Evolutionary conservation across 2,113 vertebrate species (phyloP).

Genomic region (Rostratula benghalensis): DNA sequence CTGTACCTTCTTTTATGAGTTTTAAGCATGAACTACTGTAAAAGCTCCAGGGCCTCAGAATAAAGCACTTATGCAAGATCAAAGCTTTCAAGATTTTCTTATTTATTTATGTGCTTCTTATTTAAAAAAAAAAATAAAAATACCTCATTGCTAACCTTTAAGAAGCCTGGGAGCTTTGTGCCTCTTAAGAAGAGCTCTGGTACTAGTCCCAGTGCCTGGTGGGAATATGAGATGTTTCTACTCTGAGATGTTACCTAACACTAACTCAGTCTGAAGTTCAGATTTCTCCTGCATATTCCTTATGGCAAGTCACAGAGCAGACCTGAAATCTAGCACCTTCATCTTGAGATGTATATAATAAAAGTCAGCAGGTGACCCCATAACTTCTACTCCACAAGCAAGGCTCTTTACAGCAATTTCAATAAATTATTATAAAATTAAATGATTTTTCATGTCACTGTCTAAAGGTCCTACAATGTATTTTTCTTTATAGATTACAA

Average conservation of each 20-base stretch:
- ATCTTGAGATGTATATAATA: background rate
- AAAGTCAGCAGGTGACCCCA: background rate
- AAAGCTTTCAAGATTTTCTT: background rate
- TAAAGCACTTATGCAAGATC: background rate
- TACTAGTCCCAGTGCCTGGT: background rate
- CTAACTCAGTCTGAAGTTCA: background rate
- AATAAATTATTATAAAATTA: background rate
- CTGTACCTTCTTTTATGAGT: background rate
- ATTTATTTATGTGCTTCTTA: background rate
- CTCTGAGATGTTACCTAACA: background rate
- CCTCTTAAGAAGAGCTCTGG: background rate
- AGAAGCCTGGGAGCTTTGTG: background rate
- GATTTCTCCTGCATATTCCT: background rate
- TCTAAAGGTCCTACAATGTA: background rate
- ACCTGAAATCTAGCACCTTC: background rate
- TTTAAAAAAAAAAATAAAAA: background rate
- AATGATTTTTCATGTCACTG: background rate
- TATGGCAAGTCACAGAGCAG: background rate
- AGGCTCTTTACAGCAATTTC: background rate
- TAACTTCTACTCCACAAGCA: background rate
- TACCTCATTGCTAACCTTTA: background rate
- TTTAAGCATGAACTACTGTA: background rate
- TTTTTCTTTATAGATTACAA: background rate
- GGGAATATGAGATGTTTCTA: background rate
- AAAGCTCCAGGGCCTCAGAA: background rate